phyloP scores from a whole-genome alignment of 2,113 vertebrate species.

The Prolemur simus region DNA sequence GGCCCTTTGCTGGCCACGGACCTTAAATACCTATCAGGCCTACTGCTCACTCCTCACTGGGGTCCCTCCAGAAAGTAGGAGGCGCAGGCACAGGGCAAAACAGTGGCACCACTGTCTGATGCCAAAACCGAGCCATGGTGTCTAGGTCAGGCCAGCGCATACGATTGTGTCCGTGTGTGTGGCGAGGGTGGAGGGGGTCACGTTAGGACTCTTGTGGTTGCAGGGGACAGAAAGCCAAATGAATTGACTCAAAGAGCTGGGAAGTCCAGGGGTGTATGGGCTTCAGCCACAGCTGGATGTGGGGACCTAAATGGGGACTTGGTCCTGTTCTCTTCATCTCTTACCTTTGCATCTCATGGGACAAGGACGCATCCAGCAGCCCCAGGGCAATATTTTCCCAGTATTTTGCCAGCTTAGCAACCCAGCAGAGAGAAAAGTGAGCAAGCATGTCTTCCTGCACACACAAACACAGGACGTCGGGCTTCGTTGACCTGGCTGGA shows the following conservation, averaged over 20 bases:
- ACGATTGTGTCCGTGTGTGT: background rate
- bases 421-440: too few species aligned
- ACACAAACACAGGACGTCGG: background rate
- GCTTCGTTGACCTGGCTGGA: background rate
- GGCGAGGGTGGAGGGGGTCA: too few species aligned
- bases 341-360: background rate
- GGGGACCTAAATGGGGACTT: rapidly evolving
- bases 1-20: background rate
- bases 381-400: background rate
- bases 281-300: background rate
- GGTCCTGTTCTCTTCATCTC: background rate
- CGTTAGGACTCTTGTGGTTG: background rate
- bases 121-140: background rate
- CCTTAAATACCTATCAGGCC: background rate
- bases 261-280: background rate
- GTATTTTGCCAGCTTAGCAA: background rate
- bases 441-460: background rate
- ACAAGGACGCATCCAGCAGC: background rate
- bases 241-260: background rate
- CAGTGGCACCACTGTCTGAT: background rate
- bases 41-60: background rate
- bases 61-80: background rate
- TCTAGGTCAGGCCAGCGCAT: background rate
- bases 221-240: background rate
- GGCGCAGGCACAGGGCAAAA: background rate